Conservation (phyloP, 2,113 vertebrate genomes). For the Ochotona curzoniae region DNA sequence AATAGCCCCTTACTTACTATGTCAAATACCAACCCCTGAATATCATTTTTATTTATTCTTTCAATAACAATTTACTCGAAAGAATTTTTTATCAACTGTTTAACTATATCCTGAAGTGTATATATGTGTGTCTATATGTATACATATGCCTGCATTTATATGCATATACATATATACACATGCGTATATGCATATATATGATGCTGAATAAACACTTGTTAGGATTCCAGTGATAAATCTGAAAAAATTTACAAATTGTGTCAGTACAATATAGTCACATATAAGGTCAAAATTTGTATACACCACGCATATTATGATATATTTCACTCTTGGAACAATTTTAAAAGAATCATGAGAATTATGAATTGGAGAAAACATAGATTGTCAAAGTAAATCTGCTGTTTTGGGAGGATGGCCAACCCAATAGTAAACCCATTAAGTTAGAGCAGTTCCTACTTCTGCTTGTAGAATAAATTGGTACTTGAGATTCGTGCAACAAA, state of each 20-base stretch:
- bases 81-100: not conserved
- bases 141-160: no score
- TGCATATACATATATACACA: no score
- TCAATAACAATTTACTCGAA: not conserved
- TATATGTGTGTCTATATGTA: not conserved
- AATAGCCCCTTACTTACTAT: no score
- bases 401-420: not conserved
- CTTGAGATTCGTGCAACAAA: not conserved
- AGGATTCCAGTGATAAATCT: not conserved
- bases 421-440: not conserved
- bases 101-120: not conserved
- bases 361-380: not conserved
- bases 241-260: not conserved
- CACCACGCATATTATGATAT: not conserved
- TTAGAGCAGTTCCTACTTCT: not conserved
- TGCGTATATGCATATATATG: no score
- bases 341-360: not conserved
- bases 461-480: not conserved
- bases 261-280: not conserved
- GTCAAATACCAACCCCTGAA: not conserved
- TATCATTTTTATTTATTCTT: constrained; percentile 12
- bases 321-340: constrained; percentile 9
- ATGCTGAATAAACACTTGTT: constrained; percentile 2
- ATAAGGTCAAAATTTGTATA: not conserved
- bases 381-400: not conserved